phyloP scores from a whole-genome alignment of 2,113 vertebrate species.

The Python bivittatus region DNA sequence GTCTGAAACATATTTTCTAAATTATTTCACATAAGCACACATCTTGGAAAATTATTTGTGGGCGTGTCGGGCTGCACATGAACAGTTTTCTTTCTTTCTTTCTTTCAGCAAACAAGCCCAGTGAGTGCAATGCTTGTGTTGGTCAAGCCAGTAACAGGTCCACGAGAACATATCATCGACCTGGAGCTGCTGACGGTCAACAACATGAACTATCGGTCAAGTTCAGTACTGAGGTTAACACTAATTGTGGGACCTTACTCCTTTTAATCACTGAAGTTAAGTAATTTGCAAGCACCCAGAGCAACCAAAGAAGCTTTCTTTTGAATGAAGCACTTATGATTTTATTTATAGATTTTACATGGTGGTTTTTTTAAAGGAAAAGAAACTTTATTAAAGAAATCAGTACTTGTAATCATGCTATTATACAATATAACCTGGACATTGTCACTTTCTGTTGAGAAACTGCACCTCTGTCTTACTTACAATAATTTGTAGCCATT shows the following conservation, averaged over 20 bases:
- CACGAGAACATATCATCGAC: conserved; percentile 90
- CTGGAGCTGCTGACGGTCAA: conserved; percentile 98
- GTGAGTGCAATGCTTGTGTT: conserved; percentile 94
- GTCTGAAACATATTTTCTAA: neutral
- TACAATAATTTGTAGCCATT: neutral
- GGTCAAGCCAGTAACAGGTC: conserved; percentile 89
- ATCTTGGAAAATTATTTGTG: neutral
- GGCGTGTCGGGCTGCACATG: neutral
- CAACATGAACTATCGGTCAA: conserved; percentile 89
- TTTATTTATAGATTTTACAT: conserved; percentile 81
- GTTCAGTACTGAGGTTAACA: conserved; percentile 92
- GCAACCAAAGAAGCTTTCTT: conserved; percentile 70
- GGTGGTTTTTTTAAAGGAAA: conserved; percentile 52
- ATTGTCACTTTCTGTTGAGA: conserved; percentile 78
- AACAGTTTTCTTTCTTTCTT: conserved; percentile 32
- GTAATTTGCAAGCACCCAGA: conserved; percentile 54
- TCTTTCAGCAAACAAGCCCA: conserved; percentile 87
- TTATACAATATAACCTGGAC: conserved; percentile 74
- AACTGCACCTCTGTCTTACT: conserved; percentile 33
- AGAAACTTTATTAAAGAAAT: conserved; percentile 68
- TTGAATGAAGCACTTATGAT: conserved; percentile 74
- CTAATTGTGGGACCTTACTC: conserved; percentile 93
- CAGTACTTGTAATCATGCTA: conserved; percentile 67
- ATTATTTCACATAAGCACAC: neutral
- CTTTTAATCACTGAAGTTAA: conserved; percentile 73